phyloP scores from a whole-genome alignment of 1,140 invertebrate genomes.

The Lordiphosa mommai region DNA sequence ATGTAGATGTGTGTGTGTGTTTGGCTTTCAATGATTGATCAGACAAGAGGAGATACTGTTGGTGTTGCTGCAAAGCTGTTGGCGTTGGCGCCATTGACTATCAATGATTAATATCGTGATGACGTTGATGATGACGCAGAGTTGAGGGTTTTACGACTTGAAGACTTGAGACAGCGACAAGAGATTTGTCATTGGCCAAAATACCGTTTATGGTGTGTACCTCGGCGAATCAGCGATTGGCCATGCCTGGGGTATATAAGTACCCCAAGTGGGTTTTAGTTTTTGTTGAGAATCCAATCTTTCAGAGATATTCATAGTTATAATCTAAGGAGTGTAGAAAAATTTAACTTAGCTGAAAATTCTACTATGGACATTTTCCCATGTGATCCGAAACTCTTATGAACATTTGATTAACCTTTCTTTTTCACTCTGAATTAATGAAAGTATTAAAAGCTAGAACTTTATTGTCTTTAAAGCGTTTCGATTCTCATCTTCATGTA shows the following conservation, averaged over 20 bases:
- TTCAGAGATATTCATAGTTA: too few relatives aligned
- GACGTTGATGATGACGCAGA: conserved; percentile 37
- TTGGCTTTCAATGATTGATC: conserved; percentile 12
- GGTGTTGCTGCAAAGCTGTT: neutral
- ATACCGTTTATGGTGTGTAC: conserved; percentile 10
- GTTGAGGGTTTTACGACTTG: conserved; percentile 4
- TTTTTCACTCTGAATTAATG: too few relatives aligned
- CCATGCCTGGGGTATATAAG: neutral
- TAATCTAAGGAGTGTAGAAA: too few relatives aligned
- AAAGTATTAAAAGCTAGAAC: too few relatives aligned
- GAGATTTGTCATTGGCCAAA: conserved; percentile 63
- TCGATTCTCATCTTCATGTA: too few relatives aligned
- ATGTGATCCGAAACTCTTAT: too few relatives aligned
- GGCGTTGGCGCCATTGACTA: conserved; percentile 32
- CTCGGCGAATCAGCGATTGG: neutral
- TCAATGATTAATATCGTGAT: conserved; percentile 53
- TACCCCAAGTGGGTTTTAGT: too few relatives aligned
- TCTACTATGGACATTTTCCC: too few relatives aligned
- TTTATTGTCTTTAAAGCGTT: too few relatives aligned
- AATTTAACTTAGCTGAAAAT: too few relatives aligned
- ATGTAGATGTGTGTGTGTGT: conserved; percentile 7
- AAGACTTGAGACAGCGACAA: conserved; percentile 23
- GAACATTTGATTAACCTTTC: too few relatives aligned
- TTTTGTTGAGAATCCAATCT: too few relatives aligned
- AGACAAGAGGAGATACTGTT: neutral